Conservation (phyloP, 2,113 vertebrate species). For the Galbula dea region DNA sequence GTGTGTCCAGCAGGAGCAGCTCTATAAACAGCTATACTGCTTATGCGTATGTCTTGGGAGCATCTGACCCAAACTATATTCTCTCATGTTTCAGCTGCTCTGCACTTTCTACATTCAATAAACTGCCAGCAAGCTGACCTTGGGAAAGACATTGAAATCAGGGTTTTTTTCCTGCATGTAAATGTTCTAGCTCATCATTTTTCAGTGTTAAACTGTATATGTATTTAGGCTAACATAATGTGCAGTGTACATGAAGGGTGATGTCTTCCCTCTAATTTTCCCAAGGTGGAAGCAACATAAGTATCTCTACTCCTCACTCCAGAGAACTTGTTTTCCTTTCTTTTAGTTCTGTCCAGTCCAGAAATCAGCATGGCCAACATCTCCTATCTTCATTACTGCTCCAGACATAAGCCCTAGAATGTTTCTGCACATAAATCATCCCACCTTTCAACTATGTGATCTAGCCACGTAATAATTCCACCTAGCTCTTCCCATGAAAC, state of each 20-base stretch:
- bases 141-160: background rate
- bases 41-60: rapidly evolving
- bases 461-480: background rate
- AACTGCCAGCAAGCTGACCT: background rate
- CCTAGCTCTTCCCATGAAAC: background rate
- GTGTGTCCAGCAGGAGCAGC: background rate
- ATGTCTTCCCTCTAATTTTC: background rate
- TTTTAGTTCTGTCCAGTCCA: background rate
- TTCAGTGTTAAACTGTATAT: background rate
- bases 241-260: background rate
- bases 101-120: background rate
- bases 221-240: background rate
- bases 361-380: background rate
- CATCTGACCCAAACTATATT: background rate
- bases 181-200: background rate
- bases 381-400: background rate
- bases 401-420: background rate
- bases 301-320: background rate
- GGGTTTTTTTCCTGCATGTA: background rate
- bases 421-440: background rate
- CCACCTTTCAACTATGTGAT: background rate
- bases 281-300: background rate
- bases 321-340: background rate
- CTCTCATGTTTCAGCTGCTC: background rate
- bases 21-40: background rate